Conservation (phyloP, 2,888 invertebrate genomes). For the Zootermopsis nevadensis region DNA sequence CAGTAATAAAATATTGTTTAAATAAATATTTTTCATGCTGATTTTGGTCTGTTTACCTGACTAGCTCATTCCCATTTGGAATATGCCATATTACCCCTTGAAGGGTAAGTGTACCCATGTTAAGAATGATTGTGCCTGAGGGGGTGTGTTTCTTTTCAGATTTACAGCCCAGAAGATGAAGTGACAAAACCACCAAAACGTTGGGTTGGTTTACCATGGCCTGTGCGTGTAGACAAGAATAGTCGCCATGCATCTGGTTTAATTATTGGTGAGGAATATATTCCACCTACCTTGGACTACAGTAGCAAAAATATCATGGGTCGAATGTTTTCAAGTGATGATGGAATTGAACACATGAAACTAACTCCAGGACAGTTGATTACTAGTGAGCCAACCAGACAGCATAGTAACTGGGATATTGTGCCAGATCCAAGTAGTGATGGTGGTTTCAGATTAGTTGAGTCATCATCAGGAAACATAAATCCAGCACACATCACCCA, state of each 20-base stretch:
- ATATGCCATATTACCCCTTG: no score
- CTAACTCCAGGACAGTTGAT: not conserved
- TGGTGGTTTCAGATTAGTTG: constrained; percentile 28
- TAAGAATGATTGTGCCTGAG: no score
- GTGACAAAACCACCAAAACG: constrained; percentile 47
- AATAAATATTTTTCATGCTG: no score
- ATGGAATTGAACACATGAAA: constrained; percentile 11
- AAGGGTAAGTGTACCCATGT: no score
- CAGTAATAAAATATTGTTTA: no score
- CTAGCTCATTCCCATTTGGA: no score
- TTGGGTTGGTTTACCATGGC: constrained; percentile 44
- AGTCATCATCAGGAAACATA: not conserved
- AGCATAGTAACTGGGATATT: constrained; percentile 25
- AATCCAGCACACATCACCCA: not conserved
- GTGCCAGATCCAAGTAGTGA: constrained; percentile 23
- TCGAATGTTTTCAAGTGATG: not conserved
- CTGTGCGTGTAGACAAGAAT: not conserved
- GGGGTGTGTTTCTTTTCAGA: not conserved
- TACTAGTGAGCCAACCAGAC: not conserved
- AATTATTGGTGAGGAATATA: not conserved
- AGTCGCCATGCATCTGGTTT: constrained; percentile 25
- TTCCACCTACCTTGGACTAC: not conserved
- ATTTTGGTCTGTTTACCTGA: no score
- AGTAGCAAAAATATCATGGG: not conserved
- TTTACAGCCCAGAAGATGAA: constrained; percentile 30